Evolutionary conservation across 2,888 invertebrate genomes (phyloP).

Genomic region (Venusia cambrica): DNA sequence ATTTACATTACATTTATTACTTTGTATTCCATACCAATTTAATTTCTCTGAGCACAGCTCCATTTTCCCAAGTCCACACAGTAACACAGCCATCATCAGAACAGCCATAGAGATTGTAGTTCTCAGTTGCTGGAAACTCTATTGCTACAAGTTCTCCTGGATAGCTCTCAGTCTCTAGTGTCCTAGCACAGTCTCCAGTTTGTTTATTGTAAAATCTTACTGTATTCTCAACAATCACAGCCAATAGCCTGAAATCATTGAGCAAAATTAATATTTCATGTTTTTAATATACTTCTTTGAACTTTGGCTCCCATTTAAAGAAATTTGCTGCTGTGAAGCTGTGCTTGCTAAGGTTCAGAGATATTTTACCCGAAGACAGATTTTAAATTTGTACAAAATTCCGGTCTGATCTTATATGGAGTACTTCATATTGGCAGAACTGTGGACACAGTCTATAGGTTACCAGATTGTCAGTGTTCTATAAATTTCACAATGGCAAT

Average conservation of each 20-base stretch:
- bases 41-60: constrained; percentile 64
- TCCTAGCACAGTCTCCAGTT: constrained; percentile 65
- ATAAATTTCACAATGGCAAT: too few species aligned
- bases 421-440: too few species aligned
- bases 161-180: constrained; percentile 59
- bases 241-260: constrained; percentile 54
- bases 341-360: too few species aligned
- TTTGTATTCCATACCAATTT: constrained; percentile 16
- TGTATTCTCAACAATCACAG: constrained; percentile 67
- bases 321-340: too few species aligned
- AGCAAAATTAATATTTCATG: neutral
- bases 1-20: too few species aligned
- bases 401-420: too few species aligned
- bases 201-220: constrained; percentile 68
- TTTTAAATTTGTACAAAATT: neutral
- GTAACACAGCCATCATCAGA: constrained; percentile 59
- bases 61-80: constrained; percentile 74
- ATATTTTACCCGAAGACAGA: too few species aligned
- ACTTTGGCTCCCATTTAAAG: too few species aligned
- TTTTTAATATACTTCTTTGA: too few species aligned
- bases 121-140: constrained; percentile 63
- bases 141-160: constrained; percentile 56
- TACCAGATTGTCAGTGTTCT: too few species aligned
- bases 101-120: constrained; percentile 68
- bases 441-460: too few species aligned